phyloP scores from a whole-genome alignment of 2,888 invertebrate genomes.

The Drosophila subsilvestris region DNA sequence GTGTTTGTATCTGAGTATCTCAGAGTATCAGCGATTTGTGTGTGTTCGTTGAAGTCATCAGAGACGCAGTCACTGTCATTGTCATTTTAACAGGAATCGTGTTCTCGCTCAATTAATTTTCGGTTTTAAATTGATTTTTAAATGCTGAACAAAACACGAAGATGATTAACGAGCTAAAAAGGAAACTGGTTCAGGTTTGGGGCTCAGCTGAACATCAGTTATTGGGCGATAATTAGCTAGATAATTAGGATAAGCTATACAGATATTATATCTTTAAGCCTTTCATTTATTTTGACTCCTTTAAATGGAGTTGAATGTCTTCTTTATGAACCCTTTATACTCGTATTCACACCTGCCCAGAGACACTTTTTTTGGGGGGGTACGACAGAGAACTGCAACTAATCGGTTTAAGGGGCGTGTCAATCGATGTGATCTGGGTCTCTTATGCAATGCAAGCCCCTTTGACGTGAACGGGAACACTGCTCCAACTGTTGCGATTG shows the following conservation, averaged over 20 bases:
- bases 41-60: too few relatives aligned
- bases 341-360: background rate
- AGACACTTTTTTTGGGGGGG: background rate
- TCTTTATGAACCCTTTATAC: background rate
- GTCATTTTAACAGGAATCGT: slow-evolving; percentile 22
- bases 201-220: too few relatives aligned
- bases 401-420: slow-evolving; percentile 5
- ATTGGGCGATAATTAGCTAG: background rate
- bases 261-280: background rate
- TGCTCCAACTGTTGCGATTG: background rate
- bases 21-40: slow-evolving; percentile 20
- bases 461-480: slow-evolving; percentile 9
- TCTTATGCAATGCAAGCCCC: slow-evolving; percentile 24
- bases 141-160: slow-evolving; percentile 20
- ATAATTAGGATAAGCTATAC: background rate
- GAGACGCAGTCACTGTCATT: slow-evolving; percentile 38
- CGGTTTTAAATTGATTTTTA: slow-evolving; percentile 23
- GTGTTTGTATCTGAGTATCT: slow-evolving; percentile 15
- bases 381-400: background rate
- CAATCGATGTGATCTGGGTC: background rate
- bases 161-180: slow-evolving; percentile 29
- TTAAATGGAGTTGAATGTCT: background rate
- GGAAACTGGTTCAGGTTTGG: slow-evolving; percentile 24
- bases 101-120: slow-evolving; percentile 37
- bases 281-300: background rate